These are phyloP conservation scores for Hycleus cichorii DNA, from an alignment of 1,140 invertebrate genomes.

Conservation along the genomic window DNA sequence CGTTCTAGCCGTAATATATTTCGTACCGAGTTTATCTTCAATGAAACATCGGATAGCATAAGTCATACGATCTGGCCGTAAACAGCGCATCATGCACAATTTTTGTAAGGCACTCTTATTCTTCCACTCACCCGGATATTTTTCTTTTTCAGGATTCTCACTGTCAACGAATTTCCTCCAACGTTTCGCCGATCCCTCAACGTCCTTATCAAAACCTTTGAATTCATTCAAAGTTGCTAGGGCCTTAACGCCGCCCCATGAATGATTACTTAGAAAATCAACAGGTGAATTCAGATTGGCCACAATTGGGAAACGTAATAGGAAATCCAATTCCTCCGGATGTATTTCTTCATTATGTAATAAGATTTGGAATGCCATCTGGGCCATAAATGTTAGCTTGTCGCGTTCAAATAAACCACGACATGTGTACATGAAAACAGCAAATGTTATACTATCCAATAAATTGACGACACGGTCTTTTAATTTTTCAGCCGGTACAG, in stretches of 20 bases:
- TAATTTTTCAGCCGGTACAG: constrained; percentile 60
- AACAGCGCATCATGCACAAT: constrained; percentile 84
- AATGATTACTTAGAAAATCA: constrained; percentile 72
- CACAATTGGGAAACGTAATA: constrained; percentile 70
- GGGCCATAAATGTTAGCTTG: constrained; percentile 84
- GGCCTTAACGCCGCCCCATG: constrained; percentile 83
- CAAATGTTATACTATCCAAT: constrained; percentile 82
- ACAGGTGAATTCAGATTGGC: constrained; percentile 66
- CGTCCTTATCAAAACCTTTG: constrained; percentile 81
- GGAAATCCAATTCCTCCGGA: constrained; percentile 74
- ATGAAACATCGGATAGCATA: constrained; percentile 67
- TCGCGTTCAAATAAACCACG: constrained; percentile 89
- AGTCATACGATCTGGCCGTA: constrained; percentile 86
- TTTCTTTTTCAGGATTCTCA: constrained; percentile 87
- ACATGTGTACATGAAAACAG: constrained; percentile 81
- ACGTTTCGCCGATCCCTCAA: constrained; percentile 82
- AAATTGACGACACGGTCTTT: constrained; percentile 68
- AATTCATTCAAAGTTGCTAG: constrained; percentile 75
- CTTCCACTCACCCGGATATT: constrained; percentile 95
- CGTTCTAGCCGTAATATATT: constrained; percentile 70
- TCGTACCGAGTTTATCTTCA: constrained; percentile 79
- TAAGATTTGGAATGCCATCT: constrained; percentile 70
- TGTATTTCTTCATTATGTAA: constrained; percentile 60
- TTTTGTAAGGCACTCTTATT: constrained; percentile 81
- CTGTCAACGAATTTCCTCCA: constrained; percentile 86